Evolutionary conservation across 2,888 invertebrate genomes (phyloP), one percentile per base, ranked within the genome.

Genomic region (Nephrotoma flavescens): DNA sequence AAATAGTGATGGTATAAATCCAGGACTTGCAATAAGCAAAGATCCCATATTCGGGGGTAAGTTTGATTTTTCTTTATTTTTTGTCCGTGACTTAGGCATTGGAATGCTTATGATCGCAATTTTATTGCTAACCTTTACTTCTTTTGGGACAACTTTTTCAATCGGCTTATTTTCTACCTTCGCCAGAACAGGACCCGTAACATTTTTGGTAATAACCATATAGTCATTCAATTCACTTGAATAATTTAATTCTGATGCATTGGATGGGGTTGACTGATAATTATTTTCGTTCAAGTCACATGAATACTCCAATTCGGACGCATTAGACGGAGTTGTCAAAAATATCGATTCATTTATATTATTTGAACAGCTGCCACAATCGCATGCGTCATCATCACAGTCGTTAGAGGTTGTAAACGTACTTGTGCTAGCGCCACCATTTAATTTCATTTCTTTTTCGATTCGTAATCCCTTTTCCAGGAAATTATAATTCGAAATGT

Each of bases 301-400:
- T 2, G 91, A 91, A 88, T 92, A 93, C 89, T 93, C 93, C 91
- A 96, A 93, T 89, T 96, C 96, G 0, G 96, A 95, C 45, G 96
- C 96, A 90, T 96, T 96, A 0, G 95, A 95, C 0, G 96, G 96
- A 0, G 96, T 96, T 89, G 96, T 95, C 83, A 96, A 52, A 52
- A 86, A 86, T 47, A 47, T 86, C n/a, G 41, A 91, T 88, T 93
- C 92, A 42, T 94, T 94, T 83, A 93, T 92, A 90, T 93, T 92
- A 88, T 93, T 93, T 2, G 41, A 88, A 92, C 92, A 89, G 31
- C 92, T 91, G 87, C 94, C 94, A 6, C 92, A 91, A 88, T 93
- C 92, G 87, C 93, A 94, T 15, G 92, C 91, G 45, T 90, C 90
- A 88, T 93, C 92, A 12, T 86, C 85, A 5, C 86, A 41, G 3